Conservation (phyloP, 2,797 vertebrate species). For the Cephalopachus bancanus region DNA sequence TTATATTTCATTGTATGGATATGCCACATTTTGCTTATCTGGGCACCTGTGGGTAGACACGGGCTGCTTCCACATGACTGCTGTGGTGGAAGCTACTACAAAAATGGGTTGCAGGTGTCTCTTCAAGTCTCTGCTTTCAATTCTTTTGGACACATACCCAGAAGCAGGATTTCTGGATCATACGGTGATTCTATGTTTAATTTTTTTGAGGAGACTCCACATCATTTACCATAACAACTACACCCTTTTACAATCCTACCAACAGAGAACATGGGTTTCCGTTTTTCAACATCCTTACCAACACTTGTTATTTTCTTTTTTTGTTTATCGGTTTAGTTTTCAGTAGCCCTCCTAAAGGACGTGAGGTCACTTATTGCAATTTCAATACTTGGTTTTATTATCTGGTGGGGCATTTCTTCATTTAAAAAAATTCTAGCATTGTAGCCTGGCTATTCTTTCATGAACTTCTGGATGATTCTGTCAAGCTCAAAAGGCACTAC, state of each 20-base stretch:
- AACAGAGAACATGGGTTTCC: background rate
- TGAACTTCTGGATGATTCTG: background rate
- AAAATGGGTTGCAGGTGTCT: background rate
- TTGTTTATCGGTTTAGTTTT: background rate
- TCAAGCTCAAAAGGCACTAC: background rate
- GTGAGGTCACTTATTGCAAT: background rate
- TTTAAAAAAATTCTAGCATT: background rate
- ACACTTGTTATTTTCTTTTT: background rate
- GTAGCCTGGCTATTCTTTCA: background rate
- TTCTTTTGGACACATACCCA: background rate
- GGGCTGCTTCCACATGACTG: background rate
- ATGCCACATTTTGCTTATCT: background rate
- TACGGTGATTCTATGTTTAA: background rate
- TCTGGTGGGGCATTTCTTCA: background rate
- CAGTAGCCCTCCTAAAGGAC: background rate
- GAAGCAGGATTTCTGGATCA: background rate
- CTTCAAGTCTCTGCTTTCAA: background rate
- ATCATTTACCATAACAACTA: background rate
- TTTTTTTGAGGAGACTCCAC: background rate
- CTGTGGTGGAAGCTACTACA: background rate
- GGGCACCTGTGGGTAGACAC: background rate
- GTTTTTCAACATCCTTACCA: background rate
- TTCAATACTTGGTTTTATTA: slow-evolving; percentile 1
- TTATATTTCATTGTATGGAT: background rate
- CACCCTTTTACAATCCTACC: background rate